Evolutionary conservation across 1,140 invertebrate species (phyloP).

Genomic region (Drosophila busckii): DNA sequence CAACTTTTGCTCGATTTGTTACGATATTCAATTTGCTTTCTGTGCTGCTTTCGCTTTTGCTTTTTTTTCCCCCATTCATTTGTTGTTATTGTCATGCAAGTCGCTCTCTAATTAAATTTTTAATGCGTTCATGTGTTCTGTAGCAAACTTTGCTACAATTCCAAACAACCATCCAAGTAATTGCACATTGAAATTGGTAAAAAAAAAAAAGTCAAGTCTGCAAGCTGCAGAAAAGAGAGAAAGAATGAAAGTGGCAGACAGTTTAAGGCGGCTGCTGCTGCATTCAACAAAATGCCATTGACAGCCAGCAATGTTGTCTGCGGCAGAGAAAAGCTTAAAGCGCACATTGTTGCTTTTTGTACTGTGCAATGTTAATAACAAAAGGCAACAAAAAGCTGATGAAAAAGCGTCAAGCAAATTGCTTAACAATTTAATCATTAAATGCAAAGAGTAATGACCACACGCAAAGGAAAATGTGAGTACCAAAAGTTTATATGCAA

Average conservation of each 20-base stretch:
- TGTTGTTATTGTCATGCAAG: conserved; percentile 29
- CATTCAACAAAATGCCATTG: too few relatives aligned
- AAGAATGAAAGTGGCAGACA: not conserved
- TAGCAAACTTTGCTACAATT: conserved; percentile 38
- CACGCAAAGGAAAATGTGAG: too few relatives aligned
- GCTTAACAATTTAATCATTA: conserved; percentile 65
- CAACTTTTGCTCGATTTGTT: conserved; percentile 57
- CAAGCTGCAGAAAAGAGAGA: not conserved
- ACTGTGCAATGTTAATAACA: too few relatives aligned
- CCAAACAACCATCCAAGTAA: conserved; percentile 74
- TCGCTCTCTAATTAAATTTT: conserved; percentile 65
- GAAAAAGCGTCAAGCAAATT: conserved; percentile 32
- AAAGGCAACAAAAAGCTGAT: too few relatives aligned
- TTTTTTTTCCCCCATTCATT: not conserved
- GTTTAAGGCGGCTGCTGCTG: not conserved
- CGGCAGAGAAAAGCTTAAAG: too few relatives aligned
- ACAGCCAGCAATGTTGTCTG: too few relatives aligned
- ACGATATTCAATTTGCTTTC: conserved; percentile 39
- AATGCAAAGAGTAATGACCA: too few relatives aligned
- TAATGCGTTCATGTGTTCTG: conserved; percentile 46
- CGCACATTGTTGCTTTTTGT: too few relatives aligned
- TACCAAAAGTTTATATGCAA: too few relatives aligned
- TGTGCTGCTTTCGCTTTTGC: not conserved
- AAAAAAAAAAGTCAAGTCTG: not conserved
- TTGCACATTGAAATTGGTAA: conserved; percentile 63